A percentile compares a stretch with the other conserved stretches of the same genome.
Conservation (phyloP, 2,888 invertebrate genomes). For the Nymphalis urticae region DNA sequence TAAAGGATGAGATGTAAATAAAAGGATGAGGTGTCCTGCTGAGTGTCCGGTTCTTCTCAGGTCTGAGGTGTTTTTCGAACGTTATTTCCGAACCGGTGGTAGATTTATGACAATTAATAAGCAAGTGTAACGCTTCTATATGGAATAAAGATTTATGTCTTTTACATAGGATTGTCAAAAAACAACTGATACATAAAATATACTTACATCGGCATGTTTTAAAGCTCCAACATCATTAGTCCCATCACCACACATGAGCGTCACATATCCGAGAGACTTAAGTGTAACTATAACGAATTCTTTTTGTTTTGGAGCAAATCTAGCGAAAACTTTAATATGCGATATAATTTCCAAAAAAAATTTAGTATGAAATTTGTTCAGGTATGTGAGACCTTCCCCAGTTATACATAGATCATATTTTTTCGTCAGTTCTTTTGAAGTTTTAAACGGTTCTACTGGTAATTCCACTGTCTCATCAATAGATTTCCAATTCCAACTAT, state of each 20-base stretch:
- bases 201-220: constrained; percentile 97
- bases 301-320: constrained; percentile 99
- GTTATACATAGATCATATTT: constrained; percentile 96
- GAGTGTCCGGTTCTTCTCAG: no score
- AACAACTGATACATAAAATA: not conserved
- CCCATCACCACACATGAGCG: constrained; percentile 99
- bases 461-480: constrained; percentile 84
- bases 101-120: no score
- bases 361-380: constrained; percentile 83
- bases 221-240: constrained; percentile 99
- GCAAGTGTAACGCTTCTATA: no score
- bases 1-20: no score
- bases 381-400: constrained; percentile 91
- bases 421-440: constrained; percentile 82
- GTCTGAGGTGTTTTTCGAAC: no score
- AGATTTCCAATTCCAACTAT: constrained; percentile 89
- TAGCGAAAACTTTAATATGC: constrained; percentile 94
- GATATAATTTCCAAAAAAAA: constrained; percentile 89
- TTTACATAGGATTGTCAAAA: not conserved
- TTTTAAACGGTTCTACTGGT: constrained; percentile 75
- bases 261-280: constrained; percentile 92
- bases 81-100: no score
- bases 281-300: constrained; percentile 95
- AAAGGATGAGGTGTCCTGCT: no score
- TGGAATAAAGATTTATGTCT: no score